phyloP scores from a whole-genome alignment of 2,113 vertebrate species.

The Puffinus mauretanicus region DNA sequence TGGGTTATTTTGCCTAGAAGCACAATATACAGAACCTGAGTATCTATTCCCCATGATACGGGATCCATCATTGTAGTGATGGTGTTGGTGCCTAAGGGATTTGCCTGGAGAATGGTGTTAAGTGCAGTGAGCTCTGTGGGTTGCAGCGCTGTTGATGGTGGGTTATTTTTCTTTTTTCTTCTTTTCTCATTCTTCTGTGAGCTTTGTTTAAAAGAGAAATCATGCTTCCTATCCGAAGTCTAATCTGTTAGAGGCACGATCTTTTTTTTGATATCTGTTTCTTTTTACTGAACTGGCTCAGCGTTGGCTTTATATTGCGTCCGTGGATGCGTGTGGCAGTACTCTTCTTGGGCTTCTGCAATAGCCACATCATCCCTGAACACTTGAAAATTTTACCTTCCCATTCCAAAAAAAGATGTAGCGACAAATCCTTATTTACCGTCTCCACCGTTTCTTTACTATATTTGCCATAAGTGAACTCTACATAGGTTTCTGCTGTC shows the following conservation, averaged over 20 bases:
- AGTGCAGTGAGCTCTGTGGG: neutral
- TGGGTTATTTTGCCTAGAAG: neutral
- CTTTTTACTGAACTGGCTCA: neutral
- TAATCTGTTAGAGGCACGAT: neutral
- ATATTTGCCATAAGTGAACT: neutral
- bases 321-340: neutral
- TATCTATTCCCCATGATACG: neutral
- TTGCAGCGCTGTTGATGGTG: neutral
- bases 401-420: neutral
- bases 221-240: neutral
- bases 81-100: neutral
- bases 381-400: neutral
- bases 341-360: neutral
- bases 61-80: neutral
- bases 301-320: neutral
- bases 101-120: neutral
- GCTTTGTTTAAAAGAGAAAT: neutral
- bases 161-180: neutral
- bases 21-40: neutral
- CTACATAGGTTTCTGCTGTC: neutral
- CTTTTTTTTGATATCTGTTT: neutral
- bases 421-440: neutral
- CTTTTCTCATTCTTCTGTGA: neutral
- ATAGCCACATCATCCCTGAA: neutral
- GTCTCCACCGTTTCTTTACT: neutral